Percentiles rank a stretch among this genome's conserved stretches.
These are phyloP conservation scores for Alviniconcha marisindica DNA, from an alignment of 1,140 invertebrate species.

Conservation along the genomic window DNA sequence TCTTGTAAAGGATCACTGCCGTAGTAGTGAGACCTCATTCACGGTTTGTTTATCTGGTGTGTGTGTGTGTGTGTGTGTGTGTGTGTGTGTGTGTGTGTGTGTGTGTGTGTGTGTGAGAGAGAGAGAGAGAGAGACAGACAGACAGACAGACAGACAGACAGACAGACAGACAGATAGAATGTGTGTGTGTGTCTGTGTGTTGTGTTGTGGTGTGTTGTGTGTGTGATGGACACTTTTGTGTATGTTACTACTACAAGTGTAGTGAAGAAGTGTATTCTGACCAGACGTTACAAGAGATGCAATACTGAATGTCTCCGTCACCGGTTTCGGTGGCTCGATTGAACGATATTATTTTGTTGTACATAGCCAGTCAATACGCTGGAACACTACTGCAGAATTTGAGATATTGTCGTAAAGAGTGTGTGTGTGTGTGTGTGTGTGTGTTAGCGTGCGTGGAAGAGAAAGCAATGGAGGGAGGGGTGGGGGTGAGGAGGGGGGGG, in stretches of 20 bases:
- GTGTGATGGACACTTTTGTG: too few relatives aligned
- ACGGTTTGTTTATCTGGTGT: not conserved
- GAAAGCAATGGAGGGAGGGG: too few relatives aligned
- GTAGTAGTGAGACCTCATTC: not conserved
- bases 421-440: conserved; percentile 3
- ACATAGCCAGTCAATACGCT: not conserved
- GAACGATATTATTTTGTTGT: not conserved
- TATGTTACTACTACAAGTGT: too few relatives aligned
- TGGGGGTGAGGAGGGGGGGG: too few relatives aligned
- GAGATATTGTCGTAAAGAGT: too few relatives aligned
- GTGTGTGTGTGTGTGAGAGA: not conserved
- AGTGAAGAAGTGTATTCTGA: too few relatives aligned
- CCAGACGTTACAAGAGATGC: not conserved
- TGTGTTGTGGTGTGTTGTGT: too few relatives aligned
- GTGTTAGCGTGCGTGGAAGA: not conserved
- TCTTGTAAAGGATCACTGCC: not conserved
- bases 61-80: conserved; percentile 12
- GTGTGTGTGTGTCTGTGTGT: too few relatives aligned
- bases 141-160: too few relatives aligned
- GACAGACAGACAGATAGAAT: too few relatives aligned
- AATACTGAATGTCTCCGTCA: not conserved
- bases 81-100: not conserved
- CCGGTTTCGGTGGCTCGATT: not conserved
- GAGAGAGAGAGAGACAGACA: too few relatives aligned
- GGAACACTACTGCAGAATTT: too few relatives aligned